Evolutionary conservation across 2,888 invertebrate species (phyloP).

Genomic region (Perdita meconis): DNA sequence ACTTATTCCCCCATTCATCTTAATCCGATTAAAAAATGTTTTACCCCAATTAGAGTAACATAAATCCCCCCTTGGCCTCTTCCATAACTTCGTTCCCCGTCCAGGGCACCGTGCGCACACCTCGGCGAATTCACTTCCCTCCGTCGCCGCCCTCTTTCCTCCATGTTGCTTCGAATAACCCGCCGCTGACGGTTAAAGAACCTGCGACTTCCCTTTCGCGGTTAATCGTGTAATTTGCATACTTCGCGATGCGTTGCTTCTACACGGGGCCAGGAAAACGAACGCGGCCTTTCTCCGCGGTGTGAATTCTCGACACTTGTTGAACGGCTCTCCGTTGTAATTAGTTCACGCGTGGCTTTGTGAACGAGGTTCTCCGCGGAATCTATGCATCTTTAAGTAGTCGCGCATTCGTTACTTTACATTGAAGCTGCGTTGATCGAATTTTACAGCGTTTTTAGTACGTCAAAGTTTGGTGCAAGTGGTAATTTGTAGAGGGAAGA

Average conservation of each 20-base stretch:
- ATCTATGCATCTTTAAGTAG: background rate
- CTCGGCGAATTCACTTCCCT: background rate
- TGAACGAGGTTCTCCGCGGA: background rate
- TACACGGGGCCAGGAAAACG: background rate
- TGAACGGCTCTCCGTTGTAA: slow-evolving; percentile 7
- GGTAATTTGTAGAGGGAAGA: too few relatives aligned
- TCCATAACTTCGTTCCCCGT: background rate
- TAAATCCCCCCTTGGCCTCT: background rate
- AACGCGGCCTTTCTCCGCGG: background rate
- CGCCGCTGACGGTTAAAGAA: too few relatives aligned
- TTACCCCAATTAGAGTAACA: slow-evolving; percentile 34
- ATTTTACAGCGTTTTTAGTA: background rate
- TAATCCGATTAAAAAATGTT: slow-evolving; percentile 48
- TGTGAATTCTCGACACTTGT: slow-evolving; percentile 8
- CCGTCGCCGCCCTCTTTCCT: background rate
- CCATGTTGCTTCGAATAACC: background rate
- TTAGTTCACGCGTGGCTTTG: background rate
- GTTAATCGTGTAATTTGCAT: slow-evolving; percentile 3
- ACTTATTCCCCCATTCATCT: slow-evolving; percentile 37
- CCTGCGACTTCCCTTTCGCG: background rate
- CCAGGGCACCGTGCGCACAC: background rate
- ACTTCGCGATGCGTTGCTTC: background rate
- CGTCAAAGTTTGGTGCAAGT: too few relatives aligned
- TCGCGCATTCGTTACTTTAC: background rate
- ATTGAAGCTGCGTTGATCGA: background rate